Evolutionary conservation across 2,113 vertebrate species (phyloP).

Genomic region (Phalacrocorax carbo): DNA sequence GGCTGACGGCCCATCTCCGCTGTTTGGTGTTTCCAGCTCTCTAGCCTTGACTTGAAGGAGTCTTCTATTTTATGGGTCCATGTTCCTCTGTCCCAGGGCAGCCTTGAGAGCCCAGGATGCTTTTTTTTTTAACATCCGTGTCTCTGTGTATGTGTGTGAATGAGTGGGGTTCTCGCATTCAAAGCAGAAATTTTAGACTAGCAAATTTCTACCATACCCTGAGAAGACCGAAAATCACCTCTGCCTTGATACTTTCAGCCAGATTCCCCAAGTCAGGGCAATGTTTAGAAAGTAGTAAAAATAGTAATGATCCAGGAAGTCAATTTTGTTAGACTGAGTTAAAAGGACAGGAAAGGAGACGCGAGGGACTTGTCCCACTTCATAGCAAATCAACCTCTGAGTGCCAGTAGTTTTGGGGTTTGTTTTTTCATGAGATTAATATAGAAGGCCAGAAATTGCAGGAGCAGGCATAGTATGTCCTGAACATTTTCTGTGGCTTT

Average conservation of each 20-base stretch:
- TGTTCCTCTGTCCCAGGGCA: background rate
- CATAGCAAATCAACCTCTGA: background rate
- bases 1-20: background rate
- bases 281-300: background rate
- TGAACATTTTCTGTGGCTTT: background rate
- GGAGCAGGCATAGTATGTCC: background rate
- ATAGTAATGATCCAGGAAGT: background rate
- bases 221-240: background rate
- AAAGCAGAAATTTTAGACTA: background rate
- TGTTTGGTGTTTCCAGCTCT: background rate
- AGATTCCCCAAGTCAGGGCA: background rate
- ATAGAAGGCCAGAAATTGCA: slow-evolving; percentile 13
- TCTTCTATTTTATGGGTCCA: background rate
- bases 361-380: background rate
- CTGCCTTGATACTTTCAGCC: background rate
- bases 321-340: background rate
- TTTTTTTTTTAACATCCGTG: background rate
- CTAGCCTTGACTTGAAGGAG: background rate
- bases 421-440: background rate
- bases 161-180: background rate
- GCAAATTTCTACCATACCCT: background rate
- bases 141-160: background rate
- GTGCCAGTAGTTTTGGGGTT: background rate
- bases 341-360: background rate
- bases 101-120: background rate